Percentiles rank a stretch among this genome's conserved stretches.
Conservation (phyloP, 2,113 vertebrate species). For the Melanocharis versteri region DNA sequence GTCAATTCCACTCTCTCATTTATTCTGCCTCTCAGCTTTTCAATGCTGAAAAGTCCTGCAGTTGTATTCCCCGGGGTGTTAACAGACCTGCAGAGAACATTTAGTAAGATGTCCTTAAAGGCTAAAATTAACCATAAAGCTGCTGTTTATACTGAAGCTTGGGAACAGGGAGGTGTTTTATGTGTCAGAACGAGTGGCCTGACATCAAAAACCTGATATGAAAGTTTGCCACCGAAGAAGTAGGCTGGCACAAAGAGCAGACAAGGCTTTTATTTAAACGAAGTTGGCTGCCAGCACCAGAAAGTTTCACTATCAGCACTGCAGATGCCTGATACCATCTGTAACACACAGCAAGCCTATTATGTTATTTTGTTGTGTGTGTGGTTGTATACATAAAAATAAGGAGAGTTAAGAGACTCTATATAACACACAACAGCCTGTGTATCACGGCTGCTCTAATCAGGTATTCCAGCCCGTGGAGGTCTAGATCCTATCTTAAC, state of each 20-base stretch:
- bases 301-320: slow-evolving; percentile 46
- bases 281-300: slow-evolving; percentile 19
- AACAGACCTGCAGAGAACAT: background rate
- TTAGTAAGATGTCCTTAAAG: background rate
- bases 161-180: background rate
- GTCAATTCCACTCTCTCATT: background rate
- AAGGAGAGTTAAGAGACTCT: background rate
- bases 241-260: background rate
- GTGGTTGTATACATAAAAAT: slow-evolving; percentile 46
- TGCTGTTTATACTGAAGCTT: background rate
- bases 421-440: background rate
- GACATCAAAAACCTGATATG: background rate
- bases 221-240: background rate
- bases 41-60: background rate
- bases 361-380: slow-evolving; percentile 29
- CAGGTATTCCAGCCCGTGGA: background rate
- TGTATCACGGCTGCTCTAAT: background rate
- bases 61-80: background rate
- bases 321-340: slow-evolving; percentile 45
- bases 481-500: slow-evolving; percentile 9
- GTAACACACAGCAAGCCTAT: slow-evolving; percentile 10
- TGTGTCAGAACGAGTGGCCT: background rate
- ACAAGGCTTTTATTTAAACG: background rate
- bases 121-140: slow-evolving; percentile 1
- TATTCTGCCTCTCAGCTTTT: background rate